Base-by-base conservation (phyloP, 2,113 vertebrate genomes). In the Tympanuchus pallidicinctus region DNA sequence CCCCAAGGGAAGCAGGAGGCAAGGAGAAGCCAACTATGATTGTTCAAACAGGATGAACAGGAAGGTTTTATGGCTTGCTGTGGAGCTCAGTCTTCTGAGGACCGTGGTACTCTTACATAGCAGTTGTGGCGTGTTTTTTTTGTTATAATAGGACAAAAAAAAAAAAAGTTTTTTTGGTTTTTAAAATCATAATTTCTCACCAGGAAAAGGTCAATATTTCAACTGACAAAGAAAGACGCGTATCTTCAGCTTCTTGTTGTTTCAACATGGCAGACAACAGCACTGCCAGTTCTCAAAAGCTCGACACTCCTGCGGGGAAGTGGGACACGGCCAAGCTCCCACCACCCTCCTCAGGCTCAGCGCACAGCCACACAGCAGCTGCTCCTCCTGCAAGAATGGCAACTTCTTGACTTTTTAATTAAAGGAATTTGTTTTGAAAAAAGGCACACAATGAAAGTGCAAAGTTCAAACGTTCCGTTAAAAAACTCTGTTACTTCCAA, bases 391-490 rank as follows among this genome's bases (percentile, higher is more conserved):
- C 27, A 50, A 81, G 17, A 90, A 69, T 21, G 3, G 32, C 11
- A 42, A 30, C 3, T 0, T 24, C 60, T 43, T 50, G 8, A 20
- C 21, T n/a, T 61, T 81, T 83, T 67, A 36, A 61, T 66, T 75
- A 67, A 64, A 77, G 14, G 92, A 65, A 67, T 54, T n/a, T 78
- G 36, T 74, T 84, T 87, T 86, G 38, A 36, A 74, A 83, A 83
- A 92, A 94, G 4, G 57, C 13, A 57, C 30, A 72, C 40, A 64
- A n/a, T 54, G 24, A 89, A 89, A 73, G 71, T 80, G 59, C 56
- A 17, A 72, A 96, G 74, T 91, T 82, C 92, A 96, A 97, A 77
- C 59, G 94, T 78, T 89, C 84, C 57, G 61, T 93, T 94, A 86
- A 96, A 96, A 92, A 65, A 42, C 82, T 82, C 81, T 93, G 79